Evolutionary conservation across 2,113 vertebrate genomes (phyloP), one percentile per base, ranked within the genome.

Genomic region (Chaenogobius annularis): DNA sequence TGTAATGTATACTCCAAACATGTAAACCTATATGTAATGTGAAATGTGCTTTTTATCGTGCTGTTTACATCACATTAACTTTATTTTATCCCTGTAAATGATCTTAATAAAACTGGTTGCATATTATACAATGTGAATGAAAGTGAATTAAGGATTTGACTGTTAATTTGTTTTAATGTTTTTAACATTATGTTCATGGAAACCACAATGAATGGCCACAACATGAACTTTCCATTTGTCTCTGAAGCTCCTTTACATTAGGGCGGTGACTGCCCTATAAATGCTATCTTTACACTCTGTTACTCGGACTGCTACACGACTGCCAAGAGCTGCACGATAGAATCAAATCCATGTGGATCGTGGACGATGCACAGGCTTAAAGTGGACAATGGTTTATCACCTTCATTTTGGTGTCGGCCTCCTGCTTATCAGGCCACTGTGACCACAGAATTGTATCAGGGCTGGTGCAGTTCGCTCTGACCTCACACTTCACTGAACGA

Each of bases 261-360:
- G 79, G 68, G 73, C 78, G 83, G 85, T 67, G 85, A 84, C 74
- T 22, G 52, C 54, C 68, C 78, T 74, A 66, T 88, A 83, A 86
- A 76, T 54, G 72, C 83, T 90, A 90, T 90, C 83, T 90, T 86
- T 87, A 87, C 85, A 86, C 77, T 78, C 17, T 31, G 71, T 74
- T 71, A 72, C 76, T 79, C 68, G 59, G 73, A 76, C 81, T 81
- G 77, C 79, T 80, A 37, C 66, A 70, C 20, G 56, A 68, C 68
- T 69, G 87, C 78, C 78, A 81, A 80, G 65, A 37, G 66, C 43
- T 54, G 73, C 44, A 50, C 23, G 79, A 87, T 85, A 78, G 65
- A 62, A 75, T 85, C 59, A 7, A 37, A 83, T 67, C 37, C 55
- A 72, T 73, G 73, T 63, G 59, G 68, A 74, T 72, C 50, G 35